phyloP scores from a whole-genome alignment of 2,888 invertebrate genomes.

The Zygothrica quintamaculata region DNA sequence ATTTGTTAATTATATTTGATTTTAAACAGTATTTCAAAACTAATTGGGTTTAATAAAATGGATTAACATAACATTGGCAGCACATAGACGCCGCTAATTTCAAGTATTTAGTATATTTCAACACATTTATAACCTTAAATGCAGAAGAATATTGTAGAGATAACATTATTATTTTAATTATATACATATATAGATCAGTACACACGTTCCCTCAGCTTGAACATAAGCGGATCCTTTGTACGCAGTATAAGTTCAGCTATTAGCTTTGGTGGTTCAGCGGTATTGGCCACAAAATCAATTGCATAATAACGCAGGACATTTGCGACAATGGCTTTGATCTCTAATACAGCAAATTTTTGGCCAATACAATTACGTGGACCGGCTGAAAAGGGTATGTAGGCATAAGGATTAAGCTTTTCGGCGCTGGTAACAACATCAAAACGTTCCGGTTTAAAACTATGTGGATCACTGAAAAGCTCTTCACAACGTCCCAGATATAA shows the following conservation, averaged over 20 bases:
- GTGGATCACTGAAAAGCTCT: conserved; percentile 78
- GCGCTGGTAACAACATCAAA: conserved; percentile 79
- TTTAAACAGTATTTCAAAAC: no score
- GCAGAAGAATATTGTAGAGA: no score
- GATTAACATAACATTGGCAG: no score
- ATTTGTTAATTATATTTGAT: no score
- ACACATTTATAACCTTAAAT: no score
- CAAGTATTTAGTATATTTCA: no score
- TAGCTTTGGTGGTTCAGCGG: conserved; percentile 71
- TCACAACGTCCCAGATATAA: conserved; percentile 78
- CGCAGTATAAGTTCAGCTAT: conserved; percentile 82
- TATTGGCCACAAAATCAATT: conserved; percentile 72
- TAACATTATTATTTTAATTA: no score
- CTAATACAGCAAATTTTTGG: conserved; percentile 84
- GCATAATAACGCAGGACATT: conserved; percentile 82
- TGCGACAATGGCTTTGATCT: conserved; percentile 82
- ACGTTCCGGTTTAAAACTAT: conserved; percentile 83
- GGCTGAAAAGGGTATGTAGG: conserved; percentile 84
- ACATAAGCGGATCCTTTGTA: conserved; percentile 82
- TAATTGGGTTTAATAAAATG: no score
- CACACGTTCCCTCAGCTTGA: conserved; percentile 76
- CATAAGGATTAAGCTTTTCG: conserved; percentile 82
- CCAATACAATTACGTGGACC: conserved; percentile 84
- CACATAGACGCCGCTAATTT: no score
- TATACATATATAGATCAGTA: conserved; percentile 42